Base-by-base conservation (phyloP, 2,113 vertebrate genomes). In the Gorsachius goisagi region DNA sequence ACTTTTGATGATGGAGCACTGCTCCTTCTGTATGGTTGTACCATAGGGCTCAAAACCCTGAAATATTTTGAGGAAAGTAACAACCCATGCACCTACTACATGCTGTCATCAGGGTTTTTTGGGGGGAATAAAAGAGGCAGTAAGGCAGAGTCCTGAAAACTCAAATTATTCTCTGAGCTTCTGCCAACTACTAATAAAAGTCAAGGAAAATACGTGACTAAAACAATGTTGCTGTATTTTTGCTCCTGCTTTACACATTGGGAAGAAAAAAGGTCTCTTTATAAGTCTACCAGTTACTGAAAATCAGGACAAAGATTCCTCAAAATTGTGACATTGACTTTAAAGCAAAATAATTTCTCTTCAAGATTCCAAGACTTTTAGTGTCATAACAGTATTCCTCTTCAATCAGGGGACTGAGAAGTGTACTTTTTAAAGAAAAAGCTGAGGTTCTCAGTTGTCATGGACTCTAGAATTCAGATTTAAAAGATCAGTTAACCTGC, bases 81-180 rank as follows among this genome's bases (percentile, higher is more conserved):
- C 4, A 45, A 5, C 11, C 56, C 0, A 0, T n/a, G 19, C 7
- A 58, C 33, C 9, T 18, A 19, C 15, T 47, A 22, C 14, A 15
- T 15, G 4, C 23, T 11, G 14, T 33, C 60, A 82, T 69, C 59
- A 44, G 33, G 33, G 41, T 81, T 69, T 66, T 13, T 52, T 79
- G 27, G 63, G 47, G 71, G 47, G 19, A 75, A 41, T 20, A 28
- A 76, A 67, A 39, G 41, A 78, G 27, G 11, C 6, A 71, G 26
- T 33, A 9, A 75, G 56, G 11, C 24, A 78, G 41, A 89, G 15
- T 39, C 32, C 22, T 68, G n/a, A 76, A 91, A 83, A 32, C 49
- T 60, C 49, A 76, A 83, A 41, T 55, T 50, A 12, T 55, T 19
- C 12, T 79, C 26, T 86, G 27, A 63, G 45, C 24, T 85, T 90